These are phyloP conservation scores for Parnassius smintheus DNA, from an alignment of 2,888 invertebrate species.

Conservation along the genomic window DNA sequence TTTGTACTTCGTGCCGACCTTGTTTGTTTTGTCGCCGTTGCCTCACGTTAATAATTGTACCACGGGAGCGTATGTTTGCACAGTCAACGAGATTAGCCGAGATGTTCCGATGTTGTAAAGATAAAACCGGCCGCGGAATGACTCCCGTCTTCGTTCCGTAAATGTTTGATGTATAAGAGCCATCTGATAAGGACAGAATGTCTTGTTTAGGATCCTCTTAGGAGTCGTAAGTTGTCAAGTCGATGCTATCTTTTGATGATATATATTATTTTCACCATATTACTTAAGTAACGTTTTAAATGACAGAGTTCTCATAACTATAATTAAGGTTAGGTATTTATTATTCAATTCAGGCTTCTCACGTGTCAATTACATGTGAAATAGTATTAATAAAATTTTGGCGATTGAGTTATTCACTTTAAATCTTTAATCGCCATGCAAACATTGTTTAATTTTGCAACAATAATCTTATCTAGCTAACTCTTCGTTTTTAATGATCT, in stretches of 20 bases:
- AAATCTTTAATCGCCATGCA: too few relatives aligned
- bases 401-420: too few relatives aligned
- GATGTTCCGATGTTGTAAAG: constrained; percentile 48
- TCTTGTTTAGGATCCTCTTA: constrained; percentile 26
- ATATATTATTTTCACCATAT: constrained; percentile 17
- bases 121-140: constrained; percentile 39
- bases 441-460: neutral
- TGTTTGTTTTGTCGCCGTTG: constrained; percentile 20
- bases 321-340: neutral
- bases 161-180: constrained; percentile 45
- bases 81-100: constrained; percentile 45
- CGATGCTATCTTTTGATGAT: constrained; percentile 13
- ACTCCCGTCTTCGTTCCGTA: constrained; percentile 52
- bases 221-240: constrained; percentile 7
- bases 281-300: constrained; percentile 4
- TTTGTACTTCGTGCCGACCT: constrained; percentile 12
- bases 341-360: too few relatives aligned
- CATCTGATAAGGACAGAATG: constrained; percentile 32
- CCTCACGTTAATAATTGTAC: constrained; percentile 11
- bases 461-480: constrained; percentile 3
- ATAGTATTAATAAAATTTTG: too few relatives aligned
- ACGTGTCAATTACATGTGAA: too few relatives aligned
- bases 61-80: constrained; percentile 19
- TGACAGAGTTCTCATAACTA: neutral
- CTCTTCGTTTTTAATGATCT: constrained; percentile 3